Evolutionary conservation across 2,797 vertebrate genomes (phyloP), one percentile per base, ranked within the genome.

Genomic region (Myotis planiceps): DNA sequence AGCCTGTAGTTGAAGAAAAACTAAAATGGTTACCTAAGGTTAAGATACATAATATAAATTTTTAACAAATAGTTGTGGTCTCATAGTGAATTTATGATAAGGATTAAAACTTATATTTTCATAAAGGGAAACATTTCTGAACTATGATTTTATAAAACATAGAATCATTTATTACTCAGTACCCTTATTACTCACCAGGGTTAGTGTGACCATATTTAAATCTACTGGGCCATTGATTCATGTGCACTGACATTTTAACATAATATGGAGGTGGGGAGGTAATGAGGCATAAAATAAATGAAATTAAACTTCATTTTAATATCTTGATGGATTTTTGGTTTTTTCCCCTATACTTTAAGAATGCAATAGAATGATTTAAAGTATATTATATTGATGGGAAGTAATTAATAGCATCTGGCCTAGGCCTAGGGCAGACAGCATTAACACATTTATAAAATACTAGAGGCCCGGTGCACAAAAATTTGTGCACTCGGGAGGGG

Each of bases 31-130:
- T 94, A 65, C 37, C 12, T 87, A 39, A 88, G 68, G 27, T 76
- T 87, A 65, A 96, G 78, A 95, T 15, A 51, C n/a, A 51, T 49
- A 25, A 21, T 81, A 72, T 75, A 87, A 79, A 87, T 80, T 96
- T 32, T 53, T 82, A 55, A 45, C 14, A 65, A 83, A 83, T 66
- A 76, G 13, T 80, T 94, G 34, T 63, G n/a, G 8, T 53, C 16
- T 94, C 14, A 66, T 12, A 76, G 55, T 87, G 55, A 88, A 47
- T 58, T 88, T 71, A 69, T 80, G 89, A 21, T 74, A 81, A 85
- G 51, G 21, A 69, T 51, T 89, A 79, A 72, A 34, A 90, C 15
- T 47, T 78, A 18, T 32, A 23, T 86, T 95, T 86, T 49, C 15
- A 21, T 88, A 58, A 69, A 74, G 16, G 25, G 4, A 89, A 47